Conservation (phyloP, 2,888 invertebrate genomes). For the Arge pagana region DNA sequence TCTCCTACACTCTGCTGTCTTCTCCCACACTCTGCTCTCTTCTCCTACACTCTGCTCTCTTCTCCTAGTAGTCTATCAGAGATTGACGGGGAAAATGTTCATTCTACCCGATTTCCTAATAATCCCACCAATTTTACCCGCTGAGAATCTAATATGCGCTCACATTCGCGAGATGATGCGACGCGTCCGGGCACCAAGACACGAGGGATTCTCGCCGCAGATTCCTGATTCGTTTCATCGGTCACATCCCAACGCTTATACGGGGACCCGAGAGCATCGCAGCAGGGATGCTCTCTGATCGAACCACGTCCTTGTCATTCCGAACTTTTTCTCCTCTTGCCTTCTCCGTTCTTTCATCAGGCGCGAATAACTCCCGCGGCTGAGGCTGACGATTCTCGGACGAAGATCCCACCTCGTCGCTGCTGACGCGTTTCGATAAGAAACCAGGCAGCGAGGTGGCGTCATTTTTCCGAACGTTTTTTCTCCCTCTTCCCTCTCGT, state of each 20-base stretch:
- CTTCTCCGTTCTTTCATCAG: constrained; percentile 5
- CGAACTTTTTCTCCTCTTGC: too few relatives aligned
- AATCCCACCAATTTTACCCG: constrained; percentile 46
- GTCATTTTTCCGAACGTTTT: too few relatives aligned
- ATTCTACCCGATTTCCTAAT: constrained; percentile 49
- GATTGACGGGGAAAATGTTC: constrained; percentile 56
- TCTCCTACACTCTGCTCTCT: background rate
- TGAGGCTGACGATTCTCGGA: background rate
- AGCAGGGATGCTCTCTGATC: too few relatives aligned
- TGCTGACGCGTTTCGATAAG: constrained; percentile 10
- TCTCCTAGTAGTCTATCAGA: constrained; percentile 42
- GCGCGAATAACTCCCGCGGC: constrained; percentile 9
- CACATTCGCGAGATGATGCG: constrained; percentile 19
- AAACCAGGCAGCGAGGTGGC: too few relatives aligned
- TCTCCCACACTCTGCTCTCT: background rate
- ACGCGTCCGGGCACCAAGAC: constrained; percentile 7
- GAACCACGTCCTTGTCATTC: too few relatives aligned
- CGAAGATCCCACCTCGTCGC: too few relatives aligned
- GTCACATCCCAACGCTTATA: constrained; percentile 2
- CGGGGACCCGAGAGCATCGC: too few relatives aligned
- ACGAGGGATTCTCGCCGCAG: constrained; percentile 4
- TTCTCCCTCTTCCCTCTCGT: too few relatives aligned
- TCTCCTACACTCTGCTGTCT: constrained; percentile 3
- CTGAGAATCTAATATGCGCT: constrained; percentile 15
- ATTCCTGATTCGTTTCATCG: constrained; percentile 10